Conservation (phyloP, 2,113 vertebrate species). For the Catagonus wagneri region DNA sequence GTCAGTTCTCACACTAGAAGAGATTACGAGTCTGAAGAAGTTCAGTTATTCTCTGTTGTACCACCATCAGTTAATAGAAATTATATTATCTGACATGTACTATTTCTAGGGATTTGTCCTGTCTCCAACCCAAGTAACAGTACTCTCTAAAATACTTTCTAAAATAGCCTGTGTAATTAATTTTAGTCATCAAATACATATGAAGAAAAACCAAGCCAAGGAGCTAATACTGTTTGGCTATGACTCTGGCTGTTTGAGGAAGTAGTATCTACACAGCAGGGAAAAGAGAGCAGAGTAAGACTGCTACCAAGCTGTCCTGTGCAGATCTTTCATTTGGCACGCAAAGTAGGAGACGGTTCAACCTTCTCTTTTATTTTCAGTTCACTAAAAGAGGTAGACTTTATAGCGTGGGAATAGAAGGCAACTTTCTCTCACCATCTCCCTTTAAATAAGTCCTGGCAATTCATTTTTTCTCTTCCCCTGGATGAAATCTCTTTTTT, state of each 20-base stretch:
- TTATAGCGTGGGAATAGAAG: neutral
- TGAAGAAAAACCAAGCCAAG: neutral
- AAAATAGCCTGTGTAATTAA: neutral
- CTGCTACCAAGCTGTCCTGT: neutral
- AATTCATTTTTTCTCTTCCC: neutral
- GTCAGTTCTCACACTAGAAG: neutral
- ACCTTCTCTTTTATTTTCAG: neutral
- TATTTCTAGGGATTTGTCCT: neutral
- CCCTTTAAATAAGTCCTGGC: neutral
- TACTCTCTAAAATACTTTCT: neutral
- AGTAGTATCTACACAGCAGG: neutral
- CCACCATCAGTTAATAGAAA: neutral
- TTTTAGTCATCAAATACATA: neutral
- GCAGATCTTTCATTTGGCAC: neutral
- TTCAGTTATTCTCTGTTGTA: neutral
- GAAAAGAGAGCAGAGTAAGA: neutral
- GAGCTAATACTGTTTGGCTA: neutral
- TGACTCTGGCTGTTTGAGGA: neutral
- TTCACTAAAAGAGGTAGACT: neutral
- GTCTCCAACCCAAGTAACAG: neutral
- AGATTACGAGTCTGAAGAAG: neutral
- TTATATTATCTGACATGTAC: neutral
- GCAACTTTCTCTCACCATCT: neutral
- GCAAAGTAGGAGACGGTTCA: neutral
- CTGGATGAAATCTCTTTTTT: neutral